Conservation (phyloP, 2,888 invertebrate species). For the Phengaris alcon region DNA sequence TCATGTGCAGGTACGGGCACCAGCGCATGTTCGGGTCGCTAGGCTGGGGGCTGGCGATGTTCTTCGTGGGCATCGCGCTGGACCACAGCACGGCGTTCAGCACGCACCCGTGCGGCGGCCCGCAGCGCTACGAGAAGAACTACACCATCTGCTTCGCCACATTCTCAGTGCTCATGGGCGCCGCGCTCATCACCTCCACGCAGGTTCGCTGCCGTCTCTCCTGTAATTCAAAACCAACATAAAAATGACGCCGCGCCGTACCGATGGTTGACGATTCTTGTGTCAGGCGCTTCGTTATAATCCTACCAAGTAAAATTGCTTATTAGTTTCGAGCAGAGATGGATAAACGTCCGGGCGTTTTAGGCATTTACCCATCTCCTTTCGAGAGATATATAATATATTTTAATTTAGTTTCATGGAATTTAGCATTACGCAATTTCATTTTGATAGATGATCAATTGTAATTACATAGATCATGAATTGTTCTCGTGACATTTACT, state of each 20-base stretch:
- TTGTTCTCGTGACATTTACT: neutral
- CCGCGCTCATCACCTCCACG: constrained; percentile 94
- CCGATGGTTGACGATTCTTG: too few species aligned
- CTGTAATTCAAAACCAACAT: neutral
- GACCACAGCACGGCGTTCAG: constrained; percentile 98
- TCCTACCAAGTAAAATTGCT: too few species aligned
- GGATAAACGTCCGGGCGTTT: too few species aligned
- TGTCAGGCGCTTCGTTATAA: too few species aligned
- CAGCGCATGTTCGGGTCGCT: constrained; percentile 99
- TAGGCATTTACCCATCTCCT: too few species aligned
- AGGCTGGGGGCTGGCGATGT: constrained; percentile 99
- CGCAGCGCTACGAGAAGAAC: constrained; percentile 95
- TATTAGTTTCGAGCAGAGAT: too few species aligned
- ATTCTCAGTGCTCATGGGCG: constrained; percentile 97
- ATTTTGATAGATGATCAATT: too few species aligned
- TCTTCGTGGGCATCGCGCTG: constrained; percentile 96
- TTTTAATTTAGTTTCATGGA: too few species aligned
- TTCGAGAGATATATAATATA: too few species aligned
- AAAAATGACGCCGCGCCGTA: too few species aligned
- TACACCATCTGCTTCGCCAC: constrained; percentile 99
- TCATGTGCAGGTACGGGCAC: constrained; percentile 86
- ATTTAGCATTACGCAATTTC: too few species aligned
- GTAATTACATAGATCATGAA: too few species aligned
- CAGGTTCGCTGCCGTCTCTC: constrained; percentile 76
- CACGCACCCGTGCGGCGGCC: constrained; percentile 92